Conservation (phyloP, 2,888 invertebrate species). For the Anthrax anthrax region DNA sequence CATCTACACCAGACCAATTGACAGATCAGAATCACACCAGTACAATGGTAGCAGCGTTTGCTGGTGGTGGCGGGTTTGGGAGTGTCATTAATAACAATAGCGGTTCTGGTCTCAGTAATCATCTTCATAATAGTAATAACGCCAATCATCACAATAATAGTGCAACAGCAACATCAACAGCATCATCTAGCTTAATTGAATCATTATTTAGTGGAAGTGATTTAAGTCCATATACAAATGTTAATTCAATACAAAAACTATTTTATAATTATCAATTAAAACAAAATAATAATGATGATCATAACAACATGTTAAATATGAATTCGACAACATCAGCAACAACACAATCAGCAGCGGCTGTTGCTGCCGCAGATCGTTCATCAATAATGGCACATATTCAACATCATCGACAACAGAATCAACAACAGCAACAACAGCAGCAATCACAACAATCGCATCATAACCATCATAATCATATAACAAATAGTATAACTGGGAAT, state of each 20-base stretch:
- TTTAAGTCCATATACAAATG: conserved; percentile 8
- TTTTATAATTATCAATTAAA: conserved; percentile 11
- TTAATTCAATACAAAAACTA: conserved; percentile 11
- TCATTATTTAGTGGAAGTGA: conserved; percentile 9
- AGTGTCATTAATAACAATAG: background rate
- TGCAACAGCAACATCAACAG: background rate
- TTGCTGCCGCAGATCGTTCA: too few species aligned
- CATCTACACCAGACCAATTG: conserved; percentile 21
- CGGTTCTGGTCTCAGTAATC: conserved; percentile 17
- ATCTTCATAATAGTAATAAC: background rate
- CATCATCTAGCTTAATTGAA: conserved; percentile 6
- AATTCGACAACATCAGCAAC: conserved; percentile 7
- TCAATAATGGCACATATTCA: too few species aligned
- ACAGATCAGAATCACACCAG: conserved; percentile 10
- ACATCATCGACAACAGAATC: conserved; percentile 8
- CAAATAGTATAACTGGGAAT: conserved; percentile 15
- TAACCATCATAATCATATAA: conserved; percentile 2
- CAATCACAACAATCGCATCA: conserved; percentile 10
- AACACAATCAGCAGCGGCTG: conserved; percentile 15
- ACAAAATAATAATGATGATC: conserved; percentile 6
- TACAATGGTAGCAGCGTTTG: background rate
- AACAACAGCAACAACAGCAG: conserved; percentile 15
- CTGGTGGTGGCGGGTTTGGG: too few species aligned
- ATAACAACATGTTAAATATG: background rate
- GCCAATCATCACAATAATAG: background rate